Percentiles rank a stretch among this genome's conserved stretches.
These are phyloP conservation scores for Aporophyla nigra DNA, from an alignment of 2,888 invertebrate genomes.

Conservation along the genomic window DNA sequence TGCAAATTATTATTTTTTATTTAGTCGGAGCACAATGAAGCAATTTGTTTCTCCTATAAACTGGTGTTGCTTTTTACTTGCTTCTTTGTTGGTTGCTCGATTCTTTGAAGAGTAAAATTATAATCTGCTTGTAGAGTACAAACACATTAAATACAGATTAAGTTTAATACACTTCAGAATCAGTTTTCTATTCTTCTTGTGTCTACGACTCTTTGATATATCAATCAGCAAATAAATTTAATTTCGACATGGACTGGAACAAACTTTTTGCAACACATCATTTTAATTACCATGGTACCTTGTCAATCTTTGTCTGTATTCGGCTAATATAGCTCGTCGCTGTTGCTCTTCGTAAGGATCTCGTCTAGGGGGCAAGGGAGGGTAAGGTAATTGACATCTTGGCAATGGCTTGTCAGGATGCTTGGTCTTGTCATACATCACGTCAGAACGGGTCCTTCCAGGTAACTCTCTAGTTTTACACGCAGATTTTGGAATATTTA, in stretches of 20 bases:
- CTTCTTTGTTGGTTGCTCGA: neutral
- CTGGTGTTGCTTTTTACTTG: neutral
- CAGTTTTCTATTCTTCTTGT: neutral
- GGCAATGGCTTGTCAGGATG: slow-evolving; percentile 56
- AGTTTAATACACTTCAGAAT: neutral
- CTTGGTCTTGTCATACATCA: slow-evolving; percentile 13
- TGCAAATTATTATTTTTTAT: slow-evolving; percentile 19
- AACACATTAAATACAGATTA: neutral
- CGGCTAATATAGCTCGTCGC: slow-evolving; percentile 64
- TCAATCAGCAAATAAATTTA: slow-evolving; percentile 66
- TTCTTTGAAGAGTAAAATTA: neutral
- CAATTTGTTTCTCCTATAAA: neutral
- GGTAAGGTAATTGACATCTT: neutral
- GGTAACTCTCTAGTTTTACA: slow-evolving; percentile 72
- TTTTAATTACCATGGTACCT: slow-evolving; percentile 73
- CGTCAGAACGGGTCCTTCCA: slow-evolving; percentile 10
- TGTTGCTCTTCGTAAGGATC: slow-evolving; percentile 77
- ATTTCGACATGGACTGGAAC: slow-evolving; percentile 43
- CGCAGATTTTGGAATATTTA: slow-evolving; percentile 52
- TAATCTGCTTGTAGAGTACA: neutral
- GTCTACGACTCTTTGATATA: slow-evolving; percentile 47
- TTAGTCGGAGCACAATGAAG: slow-evolving; percentile 7
- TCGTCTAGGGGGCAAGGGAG: slow-evolving; percentile 64
- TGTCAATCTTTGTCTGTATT: slow-evolving; percentile 77
- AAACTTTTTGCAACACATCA: slow-evolving; percentile 60